Evolutionary conservation across 1,140 invertebrate genomes (phyloP).

Genomic region (Portunus trituberculatus): DNA sequence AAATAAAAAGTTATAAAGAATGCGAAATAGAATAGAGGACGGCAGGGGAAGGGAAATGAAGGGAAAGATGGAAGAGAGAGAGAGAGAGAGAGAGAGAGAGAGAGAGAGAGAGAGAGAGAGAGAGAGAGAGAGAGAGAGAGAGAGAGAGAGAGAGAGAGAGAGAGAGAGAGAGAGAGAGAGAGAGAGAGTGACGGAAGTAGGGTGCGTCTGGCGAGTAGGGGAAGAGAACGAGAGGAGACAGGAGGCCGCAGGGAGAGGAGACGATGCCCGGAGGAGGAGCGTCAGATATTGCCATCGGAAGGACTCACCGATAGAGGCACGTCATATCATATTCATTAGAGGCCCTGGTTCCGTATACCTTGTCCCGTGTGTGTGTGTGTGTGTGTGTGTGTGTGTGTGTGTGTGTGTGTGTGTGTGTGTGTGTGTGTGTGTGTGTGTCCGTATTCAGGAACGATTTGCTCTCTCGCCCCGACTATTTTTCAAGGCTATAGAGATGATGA

Average conservation of each 20-base stretch:
- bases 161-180: neutral
- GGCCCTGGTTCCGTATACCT: neutral
- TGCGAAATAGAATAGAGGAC: neutral
- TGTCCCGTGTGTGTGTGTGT: neutral
- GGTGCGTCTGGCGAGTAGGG: neutral
- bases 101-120: neutral
- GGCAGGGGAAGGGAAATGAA: neutral
- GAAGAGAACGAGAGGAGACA: constrained; percentile 11
- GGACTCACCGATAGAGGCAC: neutral
- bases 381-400: too few relatives aligned
- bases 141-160: neutral
- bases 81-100: too few relatives aligned
- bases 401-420: constrained; percentile 39
- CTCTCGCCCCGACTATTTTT: too few relatives aligned
- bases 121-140: constrained; percentile 13
- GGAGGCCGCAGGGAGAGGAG: neutral
- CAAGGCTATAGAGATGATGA: too few relatives aligned
- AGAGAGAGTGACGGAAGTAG: neutral
- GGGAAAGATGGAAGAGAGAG: neutral
- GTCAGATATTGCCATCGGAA: neutral
- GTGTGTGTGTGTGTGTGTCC: constrained; percentile 27
- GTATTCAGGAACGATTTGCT: neutral
- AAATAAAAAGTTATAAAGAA: neutral
- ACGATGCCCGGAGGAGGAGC: neutral
- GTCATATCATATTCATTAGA: constrained; percentile 9